phyloP scores from a whole-genome alignment of 2,888 invertebrate genomes.

The Platypus cylindrus region DNA sequence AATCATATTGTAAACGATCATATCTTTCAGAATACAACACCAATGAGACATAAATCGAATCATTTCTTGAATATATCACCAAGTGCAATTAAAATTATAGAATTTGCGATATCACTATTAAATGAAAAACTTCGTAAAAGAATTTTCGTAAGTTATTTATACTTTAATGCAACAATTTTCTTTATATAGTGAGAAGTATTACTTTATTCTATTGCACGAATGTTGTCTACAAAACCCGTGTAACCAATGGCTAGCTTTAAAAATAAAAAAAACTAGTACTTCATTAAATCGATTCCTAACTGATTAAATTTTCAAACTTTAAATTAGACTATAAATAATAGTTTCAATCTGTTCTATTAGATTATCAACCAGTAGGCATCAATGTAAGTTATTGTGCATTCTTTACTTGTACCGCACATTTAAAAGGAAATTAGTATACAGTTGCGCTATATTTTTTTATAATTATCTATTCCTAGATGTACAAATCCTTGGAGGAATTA shows the following conservation, averaged over 20 bases:
- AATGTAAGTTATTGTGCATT: not conserved
- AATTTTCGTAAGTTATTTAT: conserved; percentile 63
- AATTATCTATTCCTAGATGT: conserved; percentile 48
- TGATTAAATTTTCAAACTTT: too few relatives aligned
- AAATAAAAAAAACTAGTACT: too few relatives aligned
- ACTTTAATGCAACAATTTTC: too few relatives aligned
- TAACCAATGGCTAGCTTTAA: too few relatives aligned
- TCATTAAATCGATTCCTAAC: too few relatives aligned
- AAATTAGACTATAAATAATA: too few relatives aligned
- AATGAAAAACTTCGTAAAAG: conserved; percentile 75
- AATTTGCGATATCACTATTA: conserved; percentile 67
- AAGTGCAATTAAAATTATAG: conserved; percentile 68
- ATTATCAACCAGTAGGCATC: not conserved
- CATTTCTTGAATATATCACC: conserved; percentile 78
- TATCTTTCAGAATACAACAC: conserved; percentile 61
- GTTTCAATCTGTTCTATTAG: too few relatives aligned
- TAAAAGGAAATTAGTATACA: too few relatives aligned
- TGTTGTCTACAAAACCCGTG: too few relatives aligned
- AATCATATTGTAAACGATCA: not conserved
- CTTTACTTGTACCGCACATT: not conserved
- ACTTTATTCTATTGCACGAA: too few relatives aligned
- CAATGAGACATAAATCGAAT: conserved; percentile 81
- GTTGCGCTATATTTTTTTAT: too few relatives aligned
- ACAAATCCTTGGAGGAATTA: conserved; percentile 61
- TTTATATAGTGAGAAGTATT: too few relatives aligned